Evolutionary conservation across 2,888 invertebrate species (phyloP).

Genomic region (Hirtodrosophila duncani): DNA sequence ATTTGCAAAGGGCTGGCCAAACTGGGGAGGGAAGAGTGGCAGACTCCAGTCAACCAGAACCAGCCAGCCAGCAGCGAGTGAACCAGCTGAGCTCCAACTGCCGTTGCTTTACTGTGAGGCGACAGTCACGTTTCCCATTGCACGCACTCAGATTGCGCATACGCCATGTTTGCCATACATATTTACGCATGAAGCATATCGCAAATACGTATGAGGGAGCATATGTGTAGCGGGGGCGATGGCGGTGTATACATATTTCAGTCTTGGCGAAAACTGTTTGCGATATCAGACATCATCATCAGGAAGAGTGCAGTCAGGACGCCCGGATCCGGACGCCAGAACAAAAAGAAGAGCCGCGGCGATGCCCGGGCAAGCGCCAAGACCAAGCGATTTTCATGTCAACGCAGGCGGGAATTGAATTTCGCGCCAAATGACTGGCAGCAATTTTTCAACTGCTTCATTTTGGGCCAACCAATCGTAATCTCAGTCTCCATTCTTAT

Average conservation of each 20-base stretch:
- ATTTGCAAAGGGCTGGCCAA: slow-evolving; percentile 66
- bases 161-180: slow-evolving; percentile 65
- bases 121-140: slow-evolving; percentile 58
- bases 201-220: slow-evolving; percentile 14
- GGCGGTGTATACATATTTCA: slow-evolving; percentile 31
- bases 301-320: slow-evolving; percentile 19
- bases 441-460: slow-evolving; percentile 64
- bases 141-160: slow-evolving; percentile 63
- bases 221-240: neutral
- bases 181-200: slow-evolving; percentile 57
- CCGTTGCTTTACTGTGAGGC: no score
- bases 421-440: slow-evolving; percentile 70
- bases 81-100: slow-evolving; percentile 59
- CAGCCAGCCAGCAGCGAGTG: slow-evolving; percentile 11
- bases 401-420: slow-evolving; percentile 71
- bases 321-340: neutral
- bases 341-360: neutral
- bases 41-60: slow-evolving; percentile 5
- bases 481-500: slow-evolving; percentile 35
- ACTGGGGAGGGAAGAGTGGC: neutral
- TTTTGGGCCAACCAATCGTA: slow-evolving; percentile 50
- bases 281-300: slow-evolving; percentile 38
- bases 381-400: slow-evolving; percentile 57
- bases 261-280: slow-evolving; percentile 25
- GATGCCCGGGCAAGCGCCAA: neutral